Evolutionary conservation across 2,797 vertebrate genomes (phyloP), one percentile per base, ranked within the genome.

Genomic region (Streptopelia turtur): DNA sequence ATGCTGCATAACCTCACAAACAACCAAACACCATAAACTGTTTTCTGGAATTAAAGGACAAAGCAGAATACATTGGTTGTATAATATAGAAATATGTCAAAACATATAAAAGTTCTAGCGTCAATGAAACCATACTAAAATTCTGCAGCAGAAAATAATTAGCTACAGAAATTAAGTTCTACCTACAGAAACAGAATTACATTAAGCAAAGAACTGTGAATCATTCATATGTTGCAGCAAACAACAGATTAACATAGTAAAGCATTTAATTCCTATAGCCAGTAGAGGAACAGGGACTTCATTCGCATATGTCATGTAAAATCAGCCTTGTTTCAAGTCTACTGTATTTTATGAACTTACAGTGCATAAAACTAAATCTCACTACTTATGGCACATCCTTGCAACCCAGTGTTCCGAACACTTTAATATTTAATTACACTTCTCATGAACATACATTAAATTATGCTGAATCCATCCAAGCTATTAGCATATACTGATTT

Each of bases 241-340:
- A 85, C 83, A 85, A 93, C 31, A 94, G 59, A 94, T 89, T 60
- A 94, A 86, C 66, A 61, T 74, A 74, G 45, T 90, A 89, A 92
- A 95, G 39, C n/a, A 68, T 83, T 82, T 89, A 94, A 87, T 47
- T 85, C 65, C 23, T 78, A 72, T 27, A 89, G 85, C 37, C 57
- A 92, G 53, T 45, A 95, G 39, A 92, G 57, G 25, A 49, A 13
- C 35, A 63, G 33, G 35, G 80, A 79, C 33, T 76, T 94, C 56
- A 83, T 93, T 77, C 81, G 52, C 49, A 27, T 78, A 71, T 39
- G 39, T 45, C 66, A 87, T 22, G 23, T 60, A 90, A 84, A 92
- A 92, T 83, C 11, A 4, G 31, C 55, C 47, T 91, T 85, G 35
- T 87, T 93, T 90, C 78, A 91, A 83, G 65, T 93, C n/a, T 75